A percentile compares a stretch with the other conserved stretches of the same genome.
phyloP scores from a whole-genome alignment of 1,140 invertebrate genomes.

The Drosophila albomicans region DNA sequence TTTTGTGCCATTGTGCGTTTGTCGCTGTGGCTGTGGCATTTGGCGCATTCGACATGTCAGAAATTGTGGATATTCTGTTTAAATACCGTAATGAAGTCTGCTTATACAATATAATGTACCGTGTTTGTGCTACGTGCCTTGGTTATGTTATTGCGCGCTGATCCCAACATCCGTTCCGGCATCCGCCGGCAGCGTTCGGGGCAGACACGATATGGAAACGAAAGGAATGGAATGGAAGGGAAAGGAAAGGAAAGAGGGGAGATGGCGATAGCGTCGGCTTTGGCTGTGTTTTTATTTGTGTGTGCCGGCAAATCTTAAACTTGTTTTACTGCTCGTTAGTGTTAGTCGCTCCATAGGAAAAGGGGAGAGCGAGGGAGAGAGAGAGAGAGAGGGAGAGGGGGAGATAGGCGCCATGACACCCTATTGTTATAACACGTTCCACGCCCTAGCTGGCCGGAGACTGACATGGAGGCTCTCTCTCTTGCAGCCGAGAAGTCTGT shows the following conservation, averaged over 20 bases:
- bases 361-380: no score
- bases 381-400: no score
- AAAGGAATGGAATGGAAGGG: not conserved
- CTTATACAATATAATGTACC: conserved; percentile 84
- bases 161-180: conserved; percentile 66
- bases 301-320: conserved; percentile 79
- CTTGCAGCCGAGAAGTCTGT: conserved; percentile 52
- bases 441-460: conserved; percentile 56
- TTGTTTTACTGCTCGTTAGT: conserved; percentile 84
- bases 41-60: conserved; percentile 72
- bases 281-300: conserved; percentile 78
- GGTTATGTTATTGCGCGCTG: conserved; percentile 82
- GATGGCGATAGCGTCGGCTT: conserved; percentile 8
- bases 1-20: conserved; percentile 48
- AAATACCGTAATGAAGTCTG: conserved; percentile 85
- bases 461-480: conserved; percentile 19
- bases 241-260: not conserved
- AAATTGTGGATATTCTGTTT: conserved; percentile 84
- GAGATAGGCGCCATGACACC: conserved; percentile 54
- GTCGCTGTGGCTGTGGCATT: not conserved
- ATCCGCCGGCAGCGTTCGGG: conserved; percentile 38
- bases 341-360: conserved; percentile 66
- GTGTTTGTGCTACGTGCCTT: conserved; percentile 84
- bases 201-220: conserved; percentile 14
- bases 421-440: conserved; percentile 81